phyloP scores from a whole-genome alignment of 2,888 invertebrate genomes.

The Nineta flava region DNA sequence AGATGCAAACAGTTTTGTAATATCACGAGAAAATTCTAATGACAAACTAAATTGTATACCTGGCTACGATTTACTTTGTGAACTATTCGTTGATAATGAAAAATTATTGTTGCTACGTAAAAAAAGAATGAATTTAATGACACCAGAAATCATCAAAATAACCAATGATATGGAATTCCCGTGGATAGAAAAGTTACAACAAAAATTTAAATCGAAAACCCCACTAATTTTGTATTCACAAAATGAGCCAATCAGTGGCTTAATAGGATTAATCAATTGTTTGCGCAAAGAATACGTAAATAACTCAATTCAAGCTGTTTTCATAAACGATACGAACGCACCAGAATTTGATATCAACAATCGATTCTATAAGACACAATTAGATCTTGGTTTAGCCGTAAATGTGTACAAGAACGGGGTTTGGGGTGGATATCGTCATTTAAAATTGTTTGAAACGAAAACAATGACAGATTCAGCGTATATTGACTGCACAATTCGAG shows the following conservation, averaged over 20 bases:
- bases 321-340: conserved; percentile 44
- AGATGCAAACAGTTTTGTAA: conserved; percentile 34
- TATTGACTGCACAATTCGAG: conserved; percentile 57
- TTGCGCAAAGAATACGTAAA: conserved; percentile 53
- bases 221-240: conserved; percentile 46
- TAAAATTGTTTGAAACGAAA: conserved; percentile 11
- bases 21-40: conserved; percentile 39
- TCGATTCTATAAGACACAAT: conserved; percentile 47
- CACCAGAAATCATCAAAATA: conserved; percentile 31
- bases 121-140: conserved; percentile 29
- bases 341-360: conserved; percentile 47
- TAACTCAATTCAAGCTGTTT: conserved; percentile 39
- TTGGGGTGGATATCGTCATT: conserved; percentile 28
- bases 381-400: conserved; percentile 56
- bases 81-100: conserved; percentile 33
- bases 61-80: conserved; percentile 32
- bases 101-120: conserved; percentile 31
- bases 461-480: conserved; percentile 46
- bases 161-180: conserved; percentile 23
- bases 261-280: conserved; percentile 79
- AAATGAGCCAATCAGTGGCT: conserved; percentile 54
- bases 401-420: conserved; percentile 52
- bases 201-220: conserved; percentile 23
- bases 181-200: conserved; percentile 35
- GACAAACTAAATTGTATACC: conserved; percentile 29